phyloP scores from a whole-genome alignment of 2,888 invertebrate genomes.

The Calameuta filiformis region DNA sequence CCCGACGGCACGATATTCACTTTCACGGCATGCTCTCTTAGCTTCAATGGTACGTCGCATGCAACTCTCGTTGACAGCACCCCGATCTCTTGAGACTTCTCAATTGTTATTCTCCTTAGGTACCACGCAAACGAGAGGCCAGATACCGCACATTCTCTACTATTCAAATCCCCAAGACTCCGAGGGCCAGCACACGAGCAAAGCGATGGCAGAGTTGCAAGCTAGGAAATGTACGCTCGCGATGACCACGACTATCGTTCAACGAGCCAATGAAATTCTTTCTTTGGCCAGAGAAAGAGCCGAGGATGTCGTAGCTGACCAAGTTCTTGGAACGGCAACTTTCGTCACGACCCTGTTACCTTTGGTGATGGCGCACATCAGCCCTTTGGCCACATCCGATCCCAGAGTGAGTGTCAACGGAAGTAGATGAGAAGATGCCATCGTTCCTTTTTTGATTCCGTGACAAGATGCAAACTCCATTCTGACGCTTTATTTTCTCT shows the following conservation, averaged over 20 bases:
- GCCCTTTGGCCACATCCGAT: slow-evolving; percentile 83
- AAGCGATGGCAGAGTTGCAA: slow-evolving; percentile 72
- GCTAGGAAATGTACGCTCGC: slow-evolving; percentile 78
- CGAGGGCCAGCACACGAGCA: slow-evolving; percentile 70
- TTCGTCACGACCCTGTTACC: slow-evolving; percentile 84
- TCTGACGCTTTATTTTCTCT: slow-evolving; percentile 14
- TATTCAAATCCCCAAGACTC: slow-evolving; percentile 78
- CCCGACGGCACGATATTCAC: slow-evolving; percentile 93
- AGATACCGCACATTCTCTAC: slow-evolving; percentile 93
- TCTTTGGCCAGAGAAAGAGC: slow-evolving; percentile 80
- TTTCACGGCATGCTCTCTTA: slow-evolving; percentile 90
- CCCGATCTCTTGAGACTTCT: not conserved
- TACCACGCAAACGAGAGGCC: slow-evolving; percentile 94
- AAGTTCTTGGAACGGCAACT: slow-evolving; percentile 72
- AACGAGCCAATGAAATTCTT: slow-evolving; percentile 81
- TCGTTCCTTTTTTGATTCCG: no score
- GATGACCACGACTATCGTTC: slow-evolving; percentile 82
- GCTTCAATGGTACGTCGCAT: slow-evolving; percentile 80
- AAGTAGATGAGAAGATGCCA: no score
- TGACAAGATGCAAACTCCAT: no score
- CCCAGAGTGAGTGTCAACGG: slow-evolving; percentile 73
- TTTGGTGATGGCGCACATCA: slow-evolving; percentile 85
- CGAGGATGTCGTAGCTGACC: slow-evolving; percentile 70
- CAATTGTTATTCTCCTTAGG: slow-evolving; percentile 35
- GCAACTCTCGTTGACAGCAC: not conserved